These are phyloP conservation scores for Phrynocephalus forsythii DNA, from an alignment of 2,797 vertebrate species.

Conservation along the genomic window DNA sequence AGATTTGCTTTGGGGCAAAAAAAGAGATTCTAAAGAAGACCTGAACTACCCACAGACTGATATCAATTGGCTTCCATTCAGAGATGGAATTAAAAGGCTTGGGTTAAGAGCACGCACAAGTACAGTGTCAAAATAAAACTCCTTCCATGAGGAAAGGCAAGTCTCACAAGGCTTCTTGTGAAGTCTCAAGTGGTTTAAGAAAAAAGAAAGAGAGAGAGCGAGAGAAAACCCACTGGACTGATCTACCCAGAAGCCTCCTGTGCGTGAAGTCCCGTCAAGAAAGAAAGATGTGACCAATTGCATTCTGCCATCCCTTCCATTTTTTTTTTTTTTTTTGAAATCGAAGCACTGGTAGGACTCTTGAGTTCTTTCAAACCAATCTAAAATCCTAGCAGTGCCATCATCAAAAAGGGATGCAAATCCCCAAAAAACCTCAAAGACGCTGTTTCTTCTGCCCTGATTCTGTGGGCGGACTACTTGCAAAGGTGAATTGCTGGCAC, in stretches of 20 bases:
- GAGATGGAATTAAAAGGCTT: conserved; percentile 54
- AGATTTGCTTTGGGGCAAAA: conserved; percentile 25
- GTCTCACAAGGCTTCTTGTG: conserved; percentile 34
- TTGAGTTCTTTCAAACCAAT: conserved; percentile 40
- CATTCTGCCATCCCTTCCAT: conserved; percentile 17
- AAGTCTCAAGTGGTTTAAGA: conserved; percentile 25
- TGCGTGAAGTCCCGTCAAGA: conserved; percentile 41
- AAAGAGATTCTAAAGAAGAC: conserved; percentile 10
- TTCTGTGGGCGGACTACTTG: conserved; percentile 40
- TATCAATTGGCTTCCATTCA: conserved; percentile 36
- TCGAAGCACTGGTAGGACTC: conserved; percentile 39
- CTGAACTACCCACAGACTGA: conserved; percentile 24
- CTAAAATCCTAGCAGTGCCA: conserved; percentile 45
- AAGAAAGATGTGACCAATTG: background rate
- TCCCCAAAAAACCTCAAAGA: conserved; percentile 40
- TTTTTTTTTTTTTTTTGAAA: background rate
- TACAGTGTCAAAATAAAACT: conserved; percentile 47
- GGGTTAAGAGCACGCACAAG: conserved; percentile 57
- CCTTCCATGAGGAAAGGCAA: conserved; percentile 57
- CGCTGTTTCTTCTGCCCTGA: conserved; percentile 2
- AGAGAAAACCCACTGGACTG: conserved; percentile 24
- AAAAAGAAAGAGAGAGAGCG: background rate
- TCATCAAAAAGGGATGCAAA: conserved; percentile 51
- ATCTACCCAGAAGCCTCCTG: conserved; percentile 38
- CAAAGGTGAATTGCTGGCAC: conserved; percentile 7